Conservation (phyloP, 2,113 vertebrate species). For the Callaeas wilsoni region DNA sequence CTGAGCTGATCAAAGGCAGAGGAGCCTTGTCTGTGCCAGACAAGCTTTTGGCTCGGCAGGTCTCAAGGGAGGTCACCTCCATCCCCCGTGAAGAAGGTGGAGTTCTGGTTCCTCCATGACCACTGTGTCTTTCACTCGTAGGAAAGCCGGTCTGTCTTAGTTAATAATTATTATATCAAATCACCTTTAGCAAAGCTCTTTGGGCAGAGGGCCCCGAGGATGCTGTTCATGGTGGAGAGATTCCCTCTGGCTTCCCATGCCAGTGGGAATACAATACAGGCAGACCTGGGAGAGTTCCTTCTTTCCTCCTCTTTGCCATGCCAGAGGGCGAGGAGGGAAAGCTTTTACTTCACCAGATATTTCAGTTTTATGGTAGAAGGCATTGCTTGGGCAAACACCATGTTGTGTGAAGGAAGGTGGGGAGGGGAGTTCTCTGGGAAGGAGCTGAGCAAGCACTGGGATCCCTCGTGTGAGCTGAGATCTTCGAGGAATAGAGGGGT, state of each 20-base stretch:
- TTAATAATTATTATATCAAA: background rate
- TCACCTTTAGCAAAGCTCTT: background rate
- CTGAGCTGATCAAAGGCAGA: background rate
- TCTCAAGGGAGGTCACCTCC: background rate
- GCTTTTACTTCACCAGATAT: background rate
- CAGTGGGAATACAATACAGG: background rate
- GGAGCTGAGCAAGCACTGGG: rapidly evolving
- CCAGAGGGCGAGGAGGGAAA: background rate
- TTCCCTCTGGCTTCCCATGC: background rate
- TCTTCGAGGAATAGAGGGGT: background rate
- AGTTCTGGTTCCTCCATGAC: background rate
- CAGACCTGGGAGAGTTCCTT: background rate
- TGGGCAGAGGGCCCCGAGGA: background rate
- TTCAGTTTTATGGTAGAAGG: background rate
- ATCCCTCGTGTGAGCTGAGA: background rate
- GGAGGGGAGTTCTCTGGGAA: background rate
- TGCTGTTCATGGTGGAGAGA: background rate
- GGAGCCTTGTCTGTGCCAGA: background rate
- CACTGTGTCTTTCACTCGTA: background rate
- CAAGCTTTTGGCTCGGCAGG: background rate
- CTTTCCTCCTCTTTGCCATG: background rate
- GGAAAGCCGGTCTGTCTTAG: background rate
- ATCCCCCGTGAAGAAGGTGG: background rate
- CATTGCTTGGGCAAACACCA: background rate
- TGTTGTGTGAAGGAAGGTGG: background rate